A percentile compares a stretch with the other conserved stretches of the same genome.
Conservation (phyloP, 2,113 vertebrate species). For the Pampusana beccarii region DNA sequence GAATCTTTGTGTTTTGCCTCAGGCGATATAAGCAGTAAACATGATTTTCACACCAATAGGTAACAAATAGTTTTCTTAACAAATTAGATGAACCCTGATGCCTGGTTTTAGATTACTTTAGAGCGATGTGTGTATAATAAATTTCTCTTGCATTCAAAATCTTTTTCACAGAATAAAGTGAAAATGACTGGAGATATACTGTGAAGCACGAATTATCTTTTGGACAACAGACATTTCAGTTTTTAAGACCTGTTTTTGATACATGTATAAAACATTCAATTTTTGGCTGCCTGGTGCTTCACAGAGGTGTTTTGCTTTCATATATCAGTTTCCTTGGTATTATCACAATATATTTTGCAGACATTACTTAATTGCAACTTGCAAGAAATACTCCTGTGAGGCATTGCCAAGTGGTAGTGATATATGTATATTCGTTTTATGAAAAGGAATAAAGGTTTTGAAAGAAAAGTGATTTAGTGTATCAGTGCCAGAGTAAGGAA, state of each 20-base stretch:
- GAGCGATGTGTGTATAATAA: not conserved
- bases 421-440: not conserved
- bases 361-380: not conserved
- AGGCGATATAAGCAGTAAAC: slow-evolving; percentile 67
- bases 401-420: not conserved
- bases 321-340: not conserved
- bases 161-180: slow-evolving; percentile 6
- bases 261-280: not conserved
- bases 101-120: slow-evolving; percentile 60
- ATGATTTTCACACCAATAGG: slow-evolving; percentile 68
- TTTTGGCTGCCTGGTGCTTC: not conserved
- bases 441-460: not conserved
- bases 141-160: slow-evolving; percentile 45
- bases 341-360: not conserved
- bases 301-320: not conserved
- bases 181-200: slow-evolving; percentile 3
- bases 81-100: slow-evolving; percentile 69
- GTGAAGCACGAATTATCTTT: not conserved
- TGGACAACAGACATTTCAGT: not conserved
- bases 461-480: not conserved
- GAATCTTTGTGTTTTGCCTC: slow-evolving; percentile 65
- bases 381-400: not conserved
- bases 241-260: slow-evolving; percentile 15
- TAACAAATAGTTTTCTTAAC: slow-evolving; percentile 74
- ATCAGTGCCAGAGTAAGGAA: not conserved